Conservation (phyloP, 2,888 invertebrate species). For the Athalia circularis region DNA sequence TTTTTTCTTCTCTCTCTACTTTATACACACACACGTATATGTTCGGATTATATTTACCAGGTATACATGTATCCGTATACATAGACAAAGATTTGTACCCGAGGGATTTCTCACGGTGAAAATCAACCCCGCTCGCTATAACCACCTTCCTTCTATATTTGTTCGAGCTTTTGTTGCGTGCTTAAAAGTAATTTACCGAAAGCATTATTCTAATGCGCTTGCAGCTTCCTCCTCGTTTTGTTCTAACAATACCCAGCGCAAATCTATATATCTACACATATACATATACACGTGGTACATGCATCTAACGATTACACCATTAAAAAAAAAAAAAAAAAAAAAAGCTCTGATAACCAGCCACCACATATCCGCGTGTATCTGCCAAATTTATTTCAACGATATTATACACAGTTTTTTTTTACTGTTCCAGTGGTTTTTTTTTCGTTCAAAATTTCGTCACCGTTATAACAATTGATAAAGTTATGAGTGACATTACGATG, state of each 20-base stretch:
- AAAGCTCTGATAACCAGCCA: no score
- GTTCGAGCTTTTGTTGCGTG: slow-evolving; percentile 36
- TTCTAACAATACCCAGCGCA: neutral
- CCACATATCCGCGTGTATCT: no score
- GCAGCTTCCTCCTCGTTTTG: slow-evolving; percentile 5
- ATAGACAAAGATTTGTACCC: neutral
- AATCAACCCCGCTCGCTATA: slow-evolving; percentile 2
- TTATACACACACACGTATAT: no score
- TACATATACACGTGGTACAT: neutral
- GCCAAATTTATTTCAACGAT: no score
- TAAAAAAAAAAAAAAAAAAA: no score
- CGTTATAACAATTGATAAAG: no score
- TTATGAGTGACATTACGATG: no score
- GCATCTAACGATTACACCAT: no score
- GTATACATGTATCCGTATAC: neutral
- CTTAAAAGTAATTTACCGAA: slow-evolving; percentile 33
- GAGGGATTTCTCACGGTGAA: slow-evolving; percentile 27
- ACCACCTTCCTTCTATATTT: slow-evolving; percentile 13
- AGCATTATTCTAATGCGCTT: slow-evolving; percentile 36
- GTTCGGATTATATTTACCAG: neutral
- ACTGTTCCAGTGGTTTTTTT: no score
- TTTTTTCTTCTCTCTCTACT: no score
- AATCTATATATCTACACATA: neutral
- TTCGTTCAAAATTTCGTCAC: no score
- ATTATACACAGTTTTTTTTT: no score